phyloP scores from a whole-genome alignment of 2,888 invertebrate species.

The Lymantria dispar region DNA sequence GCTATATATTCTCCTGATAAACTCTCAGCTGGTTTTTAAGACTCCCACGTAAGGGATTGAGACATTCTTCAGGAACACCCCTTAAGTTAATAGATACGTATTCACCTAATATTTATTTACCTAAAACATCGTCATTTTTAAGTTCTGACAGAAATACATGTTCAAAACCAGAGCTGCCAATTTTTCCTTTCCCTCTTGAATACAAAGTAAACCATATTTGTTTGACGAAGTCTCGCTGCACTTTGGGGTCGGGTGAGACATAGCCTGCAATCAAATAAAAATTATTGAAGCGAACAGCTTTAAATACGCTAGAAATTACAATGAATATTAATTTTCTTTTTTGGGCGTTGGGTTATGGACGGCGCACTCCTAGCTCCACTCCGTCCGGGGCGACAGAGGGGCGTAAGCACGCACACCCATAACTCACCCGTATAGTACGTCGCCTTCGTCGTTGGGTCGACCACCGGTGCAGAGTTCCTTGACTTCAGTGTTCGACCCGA shows the following conservation, averaged over 20 bases:
- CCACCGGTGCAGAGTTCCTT: too few species aligned
- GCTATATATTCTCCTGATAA: too few species aligned
- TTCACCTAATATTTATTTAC: constrained; percentile 34
- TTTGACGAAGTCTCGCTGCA: constrained; percentile 88
- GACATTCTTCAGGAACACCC: background rate
- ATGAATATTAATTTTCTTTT: too few species aligned
- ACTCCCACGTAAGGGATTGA: too few species aligned
- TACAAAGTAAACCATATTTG: constrained; percentile 92
- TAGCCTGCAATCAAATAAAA: constrained; percentile 60
- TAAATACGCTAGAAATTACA: too few species aligned
- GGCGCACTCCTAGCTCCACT: too few species aligned
- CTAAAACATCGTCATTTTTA: constrained; percentile 88
- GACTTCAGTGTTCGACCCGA: too few species aligned
- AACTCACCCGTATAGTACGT: too few species aligned
- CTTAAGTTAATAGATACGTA: background rate
- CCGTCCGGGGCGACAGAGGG: too few species aligned
- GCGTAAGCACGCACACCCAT: too few species aligned
- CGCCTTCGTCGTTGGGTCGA: too few species aligned
- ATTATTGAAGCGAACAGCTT: background rate
- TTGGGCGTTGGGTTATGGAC: background rate
- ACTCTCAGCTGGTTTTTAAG: too few species aligned
- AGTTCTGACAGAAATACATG: constrained; percentile 95
- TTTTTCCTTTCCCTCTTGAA: constrained; percentile 88
- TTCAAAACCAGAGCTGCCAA: constrained; percentile 96
- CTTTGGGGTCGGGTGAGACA: constrained; percentile 84